Base-by-base conservation (phyloP, 64 coral and sea anemone species). In the Exaiptasia diaphana region DNA sequence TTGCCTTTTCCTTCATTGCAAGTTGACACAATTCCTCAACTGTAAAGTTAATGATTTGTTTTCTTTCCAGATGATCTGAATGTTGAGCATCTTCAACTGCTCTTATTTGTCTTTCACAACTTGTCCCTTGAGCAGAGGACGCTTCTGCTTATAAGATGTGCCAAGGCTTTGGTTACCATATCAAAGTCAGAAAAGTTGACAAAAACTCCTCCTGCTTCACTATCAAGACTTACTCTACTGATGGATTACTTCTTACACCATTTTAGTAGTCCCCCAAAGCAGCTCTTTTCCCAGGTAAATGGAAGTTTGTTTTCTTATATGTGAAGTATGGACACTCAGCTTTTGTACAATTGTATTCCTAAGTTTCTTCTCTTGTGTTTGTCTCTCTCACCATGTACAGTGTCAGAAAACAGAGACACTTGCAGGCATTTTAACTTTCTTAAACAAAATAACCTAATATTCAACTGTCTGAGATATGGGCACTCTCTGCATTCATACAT, bases 21-120 rank as follows among this genome's bases (percentile, higher is more conserved):
- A n/a, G n/a, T n/a, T n/a, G n/a, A n/a, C n/a, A n/a, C n/a, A n/a
- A n/a, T n/a, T n/a, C n/a, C n/a, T n/a, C n/a, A n/a, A n/a, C n/a
- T n/a, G n/a, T n/a, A n/a, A n/a, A n/a, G n/a, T n/a, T n/a, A n/a
- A n/a, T n/a, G n/a, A n/a, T 45, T 18, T 46, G 9, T 20, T 35
- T 79, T 20, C 45, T 41, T 41, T 44, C 29, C 57, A 96, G 93
- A 96, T n/a, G n/a, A n/a, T 90, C 48, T 96, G 15, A 96, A 90
- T 90, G 87, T 96, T 21, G 87, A 96, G 40, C 93, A 96, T 81
- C 87, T 96, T 18, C 93, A 96, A 38, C 65, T 96, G 36, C 62
- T 90, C 34, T 33, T 96, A 57, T 96, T 96, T 75, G 79, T 96
- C 68, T 96, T 96, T 21, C 93, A 96, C 45, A 96, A 96, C n/a